Base-by-base conservation (phyloP, 2,797 vertebrate genomes). In the Psittacula derbiana region DNA sequence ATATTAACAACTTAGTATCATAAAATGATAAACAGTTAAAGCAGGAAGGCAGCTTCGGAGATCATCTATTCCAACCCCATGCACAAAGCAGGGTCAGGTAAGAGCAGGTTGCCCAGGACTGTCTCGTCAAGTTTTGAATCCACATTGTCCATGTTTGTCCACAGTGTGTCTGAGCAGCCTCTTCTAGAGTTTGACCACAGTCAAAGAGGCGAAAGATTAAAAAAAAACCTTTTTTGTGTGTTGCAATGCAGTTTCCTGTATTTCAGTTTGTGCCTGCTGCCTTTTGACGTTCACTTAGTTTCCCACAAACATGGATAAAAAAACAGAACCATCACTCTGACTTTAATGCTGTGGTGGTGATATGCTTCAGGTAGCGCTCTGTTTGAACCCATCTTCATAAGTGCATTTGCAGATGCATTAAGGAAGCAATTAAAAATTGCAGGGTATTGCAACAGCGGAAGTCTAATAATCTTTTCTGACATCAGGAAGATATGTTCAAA, bases 151-250 rank as follows among this genome's bases (percentile, higher is more conserved):
- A 3, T 25, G n/a, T 58, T 58, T 58, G 27, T 46, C 28, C 10
- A 4, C 38, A 71, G 2, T 18, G 25, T 89, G 38, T 73, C 30
- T 58, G 31, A 17, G 33, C 36, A 58, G 25, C 41, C 40, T 58
- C 6, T 62, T 92, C 6, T 11, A 41, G 25, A 66, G 24, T 66
- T 76, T 16, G 3, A 12, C n/a, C 50, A 16, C 16, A 0, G 0
- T 62, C 12, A 49, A 4, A 52, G 11, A 84, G 15, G 7, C 8
- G 3, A 43, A 65, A 52, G 5, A 4, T 4, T 4, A 40, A 70
- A 64, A 57, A 20, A 31, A 6, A 1, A 5, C 8, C 2, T 38
- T 24, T 50, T 41, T 66, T 43, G 2, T 38, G 21, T 5, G 2
- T 40, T 69, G 31, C 86, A 88, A 23, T 76, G 14, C 27, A 38